Percentiles rank a stretch among this genome's conserved stretches.
Evolutionary conservation across 2,888 invertebrate genomes (phyloP).

Genomic region (Amblyjoppa fuscipennis): DNA sequence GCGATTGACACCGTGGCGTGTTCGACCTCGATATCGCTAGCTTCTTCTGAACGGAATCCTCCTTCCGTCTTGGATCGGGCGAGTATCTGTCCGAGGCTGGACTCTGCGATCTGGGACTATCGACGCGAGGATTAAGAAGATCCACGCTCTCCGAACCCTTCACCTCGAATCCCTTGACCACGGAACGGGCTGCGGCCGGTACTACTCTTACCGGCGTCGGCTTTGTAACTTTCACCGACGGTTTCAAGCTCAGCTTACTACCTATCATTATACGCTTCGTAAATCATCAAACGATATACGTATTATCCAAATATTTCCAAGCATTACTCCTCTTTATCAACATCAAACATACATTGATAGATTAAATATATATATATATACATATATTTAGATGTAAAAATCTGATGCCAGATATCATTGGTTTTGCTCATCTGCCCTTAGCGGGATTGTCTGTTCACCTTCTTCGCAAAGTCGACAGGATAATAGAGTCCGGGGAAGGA

Average conservation of each 20-base stretch:
- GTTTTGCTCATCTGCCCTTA: background rate
- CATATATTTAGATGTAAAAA: background rate
- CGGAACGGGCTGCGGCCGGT: slow-evolving; percentile 76
- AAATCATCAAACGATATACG: slow-evolving; percentile 42
- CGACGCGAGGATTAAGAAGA: slow-evolving; percentile 73
- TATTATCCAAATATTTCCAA: slow-evolving; percentile 1
- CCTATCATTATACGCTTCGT: slow-evolving; percentile 82
- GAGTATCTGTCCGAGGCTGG: slow-evolving; percentile 79
- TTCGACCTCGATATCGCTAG: slow-evolving; percentile 77
- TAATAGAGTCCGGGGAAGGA: slow-evolving; percentile 88
- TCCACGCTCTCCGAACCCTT: slow-evolving; percentile 76
- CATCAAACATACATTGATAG: slow-evolving; percentile 12
- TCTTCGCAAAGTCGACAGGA: slow-evolving; percentile 83
- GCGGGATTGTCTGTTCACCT: slow-evolving; percentile 33
- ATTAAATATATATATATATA: slow-evolving; percentile 4
- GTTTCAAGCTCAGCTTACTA: slow-evolving; percentile 82
- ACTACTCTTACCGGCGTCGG: slow-evolving; percentile 79
- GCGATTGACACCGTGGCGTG: slow-evolving; percentile 90
- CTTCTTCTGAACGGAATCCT: slow-evolving; percentile 82
- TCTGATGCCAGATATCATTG: background rate
- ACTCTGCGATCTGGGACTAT: slow-evolving; percentile 80
- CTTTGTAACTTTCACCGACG: slow-evolving; percentile 74
- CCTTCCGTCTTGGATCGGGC: slow-evolving; percentile 77
- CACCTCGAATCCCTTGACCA: slow-evolving; percentile 81
- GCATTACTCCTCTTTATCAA: slow-evolving; percentile 16